These are phyloP conservation scores for Epizoanthus stellaris DNA, from an alignment of 92 coral and sea anemone species.

Conservation along the genomic window DNA sequence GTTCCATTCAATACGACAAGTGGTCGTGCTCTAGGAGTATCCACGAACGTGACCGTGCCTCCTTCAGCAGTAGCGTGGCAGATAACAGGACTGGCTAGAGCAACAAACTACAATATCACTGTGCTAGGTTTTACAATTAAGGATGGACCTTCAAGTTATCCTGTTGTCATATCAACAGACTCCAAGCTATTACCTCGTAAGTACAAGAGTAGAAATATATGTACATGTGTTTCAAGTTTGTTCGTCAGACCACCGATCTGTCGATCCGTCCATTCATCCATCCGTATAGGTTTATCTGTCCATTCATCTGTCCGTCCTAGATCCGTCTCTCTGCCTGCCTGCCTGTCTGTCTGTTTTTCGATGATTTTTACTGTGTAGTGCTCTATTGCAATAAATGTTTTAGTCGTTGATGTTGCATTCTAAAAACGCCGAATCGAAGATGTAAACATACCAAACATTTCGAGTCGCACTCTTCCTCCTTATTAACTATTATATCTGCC, in stretches of 20 bases:
- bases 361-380: too few relatives aligned
- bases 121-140: conserved; percentile 67
- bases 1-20: conserved; percentile 49
- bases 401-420: too few relatives aligned
- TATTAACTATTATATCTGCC: too few relatives aligned
- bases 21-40: conserved; percentile 1
- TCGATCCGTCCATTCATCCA: not conserved
- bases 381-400: too few relatives aligned
- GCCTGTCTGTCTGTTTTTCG: too few relatives aligned
- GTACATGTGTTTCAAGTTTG: too few relatives aligned
- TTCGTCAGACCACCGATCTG: not conserved
- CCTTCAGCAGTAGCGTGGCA: not conserved
- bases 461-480: too few relatives aligned
- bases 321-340: too few relatives aligned
- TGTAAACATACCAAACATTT: too few relatives aligned
- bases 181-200: conserved; percentile 71
- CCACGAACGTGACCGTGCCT: conserved; percentile 25
- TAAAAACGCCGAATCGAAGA: too few relatives aligned
- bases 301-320: too few relatives aligned
- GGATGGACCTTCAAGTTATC: conserved; percentile 49
- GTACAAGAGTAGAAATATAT: conserved; percentile 2
- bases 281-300: not conserved
- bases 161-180: conserved; percentile 51
- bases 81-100: conserved; percentile 36
- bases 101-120: conserved; percentile 47